A percentile compares a stretch with the other conserved stretches of the same genome.
Evolutionary conservation across 2,888 invertebrate species (phyloP).

Genomic region (Leucophora obtusa): DNA sequence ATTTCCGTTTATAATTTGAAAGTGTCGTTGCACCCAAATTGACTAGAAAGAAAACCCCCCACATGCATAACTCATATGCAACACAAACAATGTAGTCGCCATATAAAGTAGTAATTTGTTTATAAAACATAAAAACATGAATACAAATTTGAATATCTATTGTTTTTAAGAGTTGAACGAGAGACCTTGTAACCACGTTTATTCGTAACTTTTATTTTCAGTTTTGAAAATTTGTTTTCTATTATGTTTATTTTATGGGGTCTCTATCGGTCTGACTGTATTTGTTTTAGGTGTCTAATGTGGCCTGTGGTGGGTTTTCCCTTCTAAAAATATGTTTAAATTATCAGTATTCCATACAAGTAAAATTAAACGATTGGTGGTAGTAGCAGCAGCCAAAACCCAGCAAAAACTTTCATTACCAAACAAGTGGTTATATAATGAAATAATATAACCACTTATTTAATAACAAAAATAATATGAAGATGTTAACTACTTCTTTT

Average conservation of each 20-base stretch:
- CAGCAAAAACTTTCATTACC: constrained; percentile 27
- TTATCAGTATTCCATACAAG: constrained; percentile 34
- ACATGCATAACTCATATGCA: background rate
- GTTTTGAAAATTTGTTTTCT: constrained; percentile 3
- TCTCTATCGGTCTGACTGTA: constrained; percentile 4
- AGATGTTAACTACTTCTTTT: too few species aligned
- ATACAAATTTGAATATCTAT: background rate
- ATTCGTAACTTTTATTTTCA: background rate
- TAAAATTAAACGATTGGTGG: constrained; percentile 30
- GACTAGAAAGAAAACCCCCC: background rate
- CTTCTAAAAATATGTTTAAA: constrained; percentile 12
- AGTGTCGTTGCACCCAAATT: constrained; percentile 44
- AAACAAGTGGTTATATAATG: too few species aligned
- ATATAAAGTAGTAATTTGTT: constrained; percentile 36
- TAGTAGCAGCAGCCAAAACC: constrained; percentile 19
- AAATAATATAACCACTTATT: too few species aligned
- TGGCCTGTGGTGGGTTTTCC: constrained; percentile 24
- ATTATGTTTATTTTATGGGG: constrained; percentile 4
- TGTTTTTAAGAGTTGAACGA: constrained; percentile 3
- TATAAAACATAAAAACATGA: constrained; percentile 35
- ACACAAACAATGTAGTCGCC: constrained; percentile 1
- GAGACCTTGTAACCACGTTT: constrained; percentile 13
- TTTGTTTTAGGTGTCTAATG: constrained; percentile 11
- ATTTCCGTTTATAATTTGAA: constrained; percentile 71
- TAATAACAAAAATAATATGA: too few species aligned